Base-by-base conservation (phyloP, 2,797 vertebrate genomes). In the Champsocephalus esox region DNA sequence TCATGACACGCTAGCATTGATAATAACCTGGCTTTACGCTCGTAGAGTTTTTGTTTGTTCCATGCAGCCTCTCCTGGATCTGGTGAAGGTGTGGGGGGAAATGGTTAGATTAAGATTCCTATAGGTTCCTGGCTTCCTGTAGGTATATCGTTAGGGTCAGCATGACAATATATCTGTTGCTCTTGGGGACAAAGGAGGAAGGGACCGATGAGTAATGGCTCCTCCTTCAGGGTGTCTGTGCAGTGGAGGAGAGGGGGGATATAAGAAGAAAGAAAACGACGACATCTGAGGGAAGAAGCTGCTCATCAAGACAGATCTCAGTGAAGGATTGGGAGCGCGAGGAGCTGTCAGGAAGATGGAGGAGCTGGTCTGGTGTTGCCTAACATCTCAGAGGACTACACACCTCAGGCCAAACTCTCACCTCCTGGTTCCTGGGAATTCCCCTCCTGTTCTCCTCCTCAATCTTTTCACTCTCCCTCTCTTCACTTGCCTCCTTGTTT, bases 301-400 rank as follows among this genome's bases (percentile, higher is more conserved):
- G 52, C 64, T 46, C 45, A 63, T 69, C 65, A 46, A 64, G 48
- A 52, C 13, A 34, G 60, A 77, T 60, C 61, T 55, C 3, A n/a
- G 9, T 48, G 44, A n/a, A 17, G 6, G 43, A 60, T 60, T 55
- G 34, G 48, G 46, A 46, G 19, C 46, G 60, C n/a, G 19, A 75
- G 51, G 21, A 58, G 21, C 51, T 74, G 70, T 82, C 70, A 74
- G 60, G 24, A 57, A 70, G 60, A 74, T 70, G 61, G 65, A 70
- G 54, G 66, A 62, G 54, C 32, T 54, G 60, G 44, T 66, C 66
- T 70, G 66, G 70, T 79, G 52, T 58, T 49, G 56, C n/a, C 57
- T 55, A 19, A 50, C 34, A 44, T 60, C 49, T 56, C 55, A 48
- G 61, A 38, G 41, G 38, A 38, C 72, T 43, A 48, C 38, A 48